Evolutionary conservation across 2,113 vertebrate genomes (phyloP).

Genomic region (Raja brachyura): DNA sequence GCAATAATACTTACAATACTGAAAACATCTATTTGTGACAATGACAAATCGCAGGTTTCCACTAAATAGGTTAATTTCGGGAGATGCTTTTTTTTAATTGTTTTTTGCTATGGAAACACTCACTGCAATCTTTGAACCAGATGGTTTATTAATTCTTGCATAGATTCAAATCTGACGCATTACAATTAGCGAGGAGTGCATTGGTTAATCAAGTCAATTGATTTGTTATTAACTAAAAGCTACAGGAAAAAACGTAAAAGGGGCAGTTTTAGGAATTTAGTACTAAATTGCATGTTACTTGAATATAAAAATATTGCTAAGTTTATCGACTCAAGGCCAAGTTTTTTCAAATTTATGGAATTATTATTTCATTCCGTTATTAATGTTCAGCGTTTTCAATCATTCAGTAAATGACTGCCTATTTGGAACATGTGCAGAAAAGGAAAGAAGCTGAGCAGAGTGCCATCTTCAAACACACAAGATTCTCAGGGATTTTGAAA

Average conservation of each 20-base stretch:
- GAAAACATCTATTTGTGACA: neutral
- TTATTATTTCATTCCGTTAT: neutral
- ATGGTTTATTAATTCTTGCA: neutral
- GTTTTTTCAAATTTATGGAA: neutral
- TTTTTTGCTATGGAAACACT: neutral
- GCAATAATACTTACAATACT: neutral
- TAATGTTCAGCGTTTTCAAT: neutral
- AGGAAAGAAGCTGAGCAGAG: neutral
- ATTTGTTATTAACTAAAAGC: neutral
- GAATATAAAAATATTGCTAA: neutral
- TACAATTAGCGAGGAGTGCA: neutral
- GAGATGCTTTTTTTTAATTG: neutral
- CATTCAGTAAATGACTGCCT: neutral
- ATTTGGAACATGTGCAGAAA: neutral
- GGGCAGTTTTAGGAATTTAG: neutral
- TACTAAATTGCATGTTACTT: neutral
- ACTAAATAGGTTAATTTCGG: neutral
- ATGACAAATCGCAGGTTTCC: neutral
- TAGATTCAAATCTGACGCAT: neutral
- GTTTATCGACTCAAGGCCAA: neutral
- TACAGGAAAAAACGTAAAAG: neutral
- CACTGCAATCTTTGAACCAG: neutral
- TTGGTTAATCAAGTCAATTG: neutral
- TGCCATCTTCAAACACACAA: neutral
- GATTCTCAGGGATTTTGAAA: too few species aligned